phyloP scores from a whole-genome alignment of 2,113 vertebrate genomes.

The Eurystomus gularis region DNA sequence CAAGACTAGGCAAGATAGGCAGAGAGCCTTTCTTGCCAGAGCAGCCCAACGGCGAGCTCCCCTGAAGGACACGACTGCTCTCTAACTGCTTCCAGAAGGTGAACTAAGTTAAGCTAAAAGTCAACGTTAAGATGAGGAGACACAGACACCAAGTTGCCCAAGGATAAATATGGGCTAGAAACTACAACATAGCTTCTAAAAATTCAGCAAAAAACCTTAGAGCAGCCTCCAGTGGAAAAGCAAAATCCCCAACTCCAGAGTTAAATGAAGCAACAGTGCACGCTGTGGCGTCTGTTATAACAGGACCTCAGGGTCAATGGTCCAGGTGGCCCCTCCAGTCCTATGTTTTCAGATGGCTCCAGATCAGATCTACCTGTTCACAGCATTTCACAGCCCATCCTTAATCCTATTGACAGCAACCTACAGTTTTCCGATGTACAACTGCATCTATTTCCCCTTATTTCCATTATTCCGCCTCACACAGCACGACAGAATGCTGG shows the following conservation, averaged over 20 bases:
- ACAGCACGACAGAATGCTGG: background rate
- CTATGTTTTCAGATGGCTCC: background rate
- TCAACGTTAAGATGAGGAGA: background rate
- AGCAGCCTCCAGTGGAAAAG: background rate
- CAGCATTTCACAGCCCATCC: background rate
- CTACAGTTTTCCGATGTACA: background rate
- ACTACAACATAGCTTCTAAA: background rate
- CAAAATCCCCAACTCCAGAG: background rate
- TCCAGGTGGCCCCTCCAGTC: background rate
- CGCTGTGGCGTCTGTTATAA: background rate
- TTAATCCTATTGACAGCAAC: background rate
- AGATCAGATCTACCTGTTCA: background rate
- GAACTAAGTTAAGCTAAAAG: background rate
- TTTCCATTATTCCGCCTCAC: background rate
- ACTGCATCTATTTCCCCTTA: background rate
- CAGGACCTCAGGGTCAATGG: background rate
- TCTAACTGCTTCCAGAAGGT: background rate
- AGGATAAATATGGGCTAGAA: background rate
- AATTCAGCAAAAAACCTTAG: background rate
- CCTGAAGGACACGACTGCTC: background rate
- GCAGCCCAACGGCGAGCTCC: background rate
- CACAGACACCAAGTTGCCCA: background rate
- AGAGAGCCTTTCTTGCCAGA: background rate
- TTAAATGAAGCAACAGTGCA: background rate
- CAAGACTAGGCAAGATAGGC: background rate